Evolutionary conservation across 2,797 vertebrate species (phyloP).

Genomic region (Argyrosomus regius): DNA sequence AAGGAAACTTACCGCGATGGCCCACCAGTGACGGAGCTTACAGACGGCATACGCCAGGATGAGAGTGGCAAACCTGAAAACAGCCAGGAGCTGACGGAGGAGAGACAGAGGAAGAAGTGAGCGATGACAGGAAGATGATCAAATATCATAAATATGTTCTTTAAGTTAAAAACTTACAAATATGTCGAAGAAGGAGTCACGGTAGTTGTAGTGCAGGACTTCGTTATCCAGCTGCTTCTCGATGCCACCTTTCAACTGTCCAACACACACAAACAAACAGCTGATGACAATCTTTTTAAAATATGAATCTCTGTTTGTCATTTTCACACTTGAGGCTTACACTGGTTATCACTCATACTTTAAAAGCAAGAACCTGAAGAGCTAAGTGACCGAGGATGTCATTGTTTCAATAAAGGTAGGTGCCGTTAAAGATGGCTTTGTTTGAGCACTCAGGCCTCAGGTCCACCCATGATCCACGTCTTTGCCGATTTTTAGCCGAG

Average conservation of each 20-base stretch:
- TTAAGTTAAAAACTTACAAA: slow-evolving; percentile 88
- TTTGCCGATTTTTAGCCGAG: too few relatives aligned
- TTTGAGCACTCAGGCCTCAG: too few relatives aligned
- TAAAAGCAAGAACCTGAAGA: not conserved
- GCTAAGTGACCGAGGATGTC: too few relatives aligned
- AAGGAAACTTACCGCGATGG: slow-evolving; percentile 90
- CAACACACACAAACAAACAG: slow-evolving; percentile 16
- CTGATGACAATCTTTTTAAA: not conserved
- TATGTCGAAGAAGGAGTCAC: slow-evolving; percentile 96
- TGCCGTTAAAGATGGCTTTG: too few relatives aligned
- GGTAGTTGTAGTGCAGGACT: slow-evolving; percentile 93
- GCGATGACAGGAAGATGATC: too few relatives aligned
- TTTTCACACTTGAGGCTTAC: not conserved
- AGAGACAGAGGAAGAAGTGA: not conserved
- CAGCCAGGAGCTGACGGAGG: slow-evolving; percentile 89
- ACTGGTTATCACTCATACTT: not conserved
- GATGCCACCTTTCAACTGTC: slow-evolving; percentile 92
- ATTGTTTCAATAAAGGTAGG: too few relatives aligned
- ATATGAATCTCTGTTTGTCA: not conserved
- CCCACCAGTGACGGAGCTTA: slow-evolving; percentile 96
- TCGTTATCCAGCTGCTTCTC: slow-evolving; percentile 89
- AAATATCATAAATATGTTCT: not conserved
- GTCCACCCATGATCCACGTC: too few relatives aligned
- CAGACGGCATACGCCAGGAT: slow-evolving; percentile 96
- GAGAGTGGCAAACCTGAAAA: slow-evolving; percentile 93